Conservation (phyloP, 1,140 invertebrate species). For the Arctopsyche grandis region DNA sequence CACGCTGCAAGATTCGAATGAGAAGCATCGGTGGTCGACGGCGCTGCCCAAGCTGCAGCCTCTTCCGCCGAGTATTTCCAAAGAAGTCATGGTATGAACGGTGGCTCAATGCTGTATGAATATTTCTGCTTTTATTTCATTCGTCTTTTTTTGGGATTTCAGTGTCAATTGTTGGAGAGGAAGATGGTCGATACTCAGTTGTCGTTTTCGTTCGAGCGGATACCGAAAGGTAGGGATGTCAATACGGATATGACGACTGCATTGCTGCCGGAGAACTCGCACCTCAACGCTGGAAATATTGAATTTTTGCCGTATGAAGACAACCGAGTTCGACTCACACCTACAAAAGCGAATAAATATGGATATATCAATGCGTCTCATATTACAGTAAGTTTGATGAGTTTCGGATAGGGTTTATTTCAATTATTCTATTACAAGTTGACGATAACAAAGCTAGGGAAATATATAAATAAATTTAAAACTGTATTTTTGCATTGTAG, state of each 20-base stretch:
- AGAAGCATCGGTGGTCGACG: slow-evolving; percentile 74
- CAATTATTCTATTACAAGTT: slow-evolving; percentile 12
- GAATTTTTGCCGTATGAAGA: slow-evolving; percentile 88
- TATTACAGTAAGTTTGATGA: slow-evolving; percentile 73
- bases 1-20: slow-evolving; percentile 61
- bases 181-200: slow-evolving; percentile 84
- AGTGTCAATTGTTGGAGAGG: slow-evolving; percentile 84
- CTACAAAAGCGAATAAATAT: slow-evolving; percentile 80
- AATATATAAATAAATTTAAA: slow-evolving; percentile 2
- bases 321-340: slow-evolving; percentile 81
- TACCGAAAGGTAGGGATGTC: slow-evolving; percentile 78
- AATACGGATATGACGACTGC: slow-evolving; percentile 74
- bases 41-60: slow-evolving; percentile 73
- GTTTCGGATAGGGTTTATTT: not conserved
- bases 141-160: slow-evolving; percentile 57
- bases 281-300: slow-evolving; percentile 71
- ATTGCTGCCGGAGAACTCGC: slow-evolving; percentile 71
- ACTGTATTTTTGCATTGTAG: too few species aligned
- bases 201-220: slow-evolving; percentile 88
- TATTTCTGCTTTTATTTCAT: not conserved
- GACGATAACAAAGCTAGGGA: not conserved
- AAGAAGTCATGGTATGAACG: slow-evolving; percentile 76
- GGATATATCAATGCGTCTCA: slow-evolving; percentile 94
- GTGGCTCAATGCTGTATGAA: not conserved
- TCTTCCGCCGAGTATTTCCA: slow-evolving; percentile 76